These are phyloP conservation scores for Cavia aperea DNA, from an alignment of 2,113 vertebrate species.

Conservation along the genomic window DNA sequence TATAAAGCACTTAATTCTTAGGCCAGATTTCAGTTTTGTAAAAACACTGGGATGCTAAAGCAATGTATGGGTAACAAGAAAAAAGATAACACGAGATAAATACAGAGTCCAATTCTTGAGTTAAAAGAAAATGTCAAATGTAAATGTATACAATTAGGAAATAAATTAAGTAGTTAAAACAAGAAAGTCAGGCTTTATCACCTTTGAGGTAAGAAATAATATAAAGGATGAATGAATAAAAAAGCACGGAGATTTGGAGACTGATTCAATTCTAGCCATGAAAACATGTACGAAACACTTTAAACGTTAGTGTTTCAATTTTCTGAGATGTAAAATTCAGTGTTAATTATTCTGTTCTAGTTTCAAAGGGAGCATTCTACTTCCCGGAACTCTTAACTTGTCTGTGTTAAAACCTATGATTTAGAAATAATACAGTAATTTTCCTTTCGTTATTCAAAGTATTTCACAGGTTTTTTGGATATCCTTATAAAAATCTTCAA, in stretches of 20 bases:
- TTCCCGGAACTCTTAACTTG: neutral
- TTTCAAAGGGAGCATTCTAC: neutral
- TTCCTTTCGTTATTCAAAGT: neutral
- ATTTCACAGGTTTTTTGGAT: neutral
- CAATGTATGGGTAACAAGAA: neutral
- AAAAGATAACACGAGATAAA: neutral
- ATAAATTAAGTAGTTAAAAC: neutral
- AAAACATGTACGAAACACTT: neutral
- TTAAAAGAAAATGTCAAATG: slow-evolving; percentile 6
- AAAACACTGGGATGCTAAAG: neutral
- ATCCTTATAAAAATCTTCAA: neutral
- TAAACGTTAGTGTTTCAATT: neutral
- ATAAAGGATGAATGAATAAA: neutral
- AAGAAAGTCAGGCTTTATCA: neutral
- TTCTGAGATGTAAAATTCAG: neutral
- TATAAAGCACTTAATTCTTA: neutral
- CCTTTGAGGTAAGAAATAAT: neutral
- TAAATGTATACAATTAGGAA: neutral
- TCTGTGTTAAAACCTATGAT: neutral
- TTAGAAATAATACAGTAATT: neutral
- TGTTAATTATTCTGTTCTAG: neutral
- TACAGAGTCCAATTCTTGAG: neutral
- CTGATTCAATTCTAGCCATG: neutral
- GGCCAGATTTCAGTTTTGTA: neutral
- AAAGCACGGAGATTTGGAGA: neutral